These are phyloP conservation scores for Polyploca ridens DNA, from an alignment of 2,888 invertebrate species.

Conservation along the genomic window DNA sequence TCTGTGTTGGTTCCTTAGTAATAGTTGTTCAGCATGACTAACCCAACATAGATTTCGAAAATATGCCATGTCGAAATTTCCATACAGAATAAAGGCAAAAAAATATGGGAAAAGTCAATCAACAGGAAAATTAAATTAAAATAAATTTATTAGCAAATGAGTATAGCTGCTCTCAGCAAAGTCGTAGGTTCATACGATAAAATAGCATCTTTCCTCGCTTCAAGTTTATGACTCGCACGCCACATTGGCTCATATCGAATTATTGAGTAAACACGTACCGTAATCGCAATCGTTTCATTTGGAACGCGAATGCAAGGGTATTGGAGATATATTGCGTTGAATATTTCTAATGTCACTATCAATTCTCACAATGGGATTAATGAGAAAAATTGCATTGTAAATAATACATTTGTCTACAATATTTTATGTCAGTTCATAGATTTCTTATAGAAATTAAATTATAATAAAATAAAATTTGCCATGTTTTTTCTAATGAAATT, in stretches of 20 bases:
- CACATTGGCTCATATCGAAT: conserved; percentile 72
- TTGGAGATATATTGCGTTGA: conserved; percentile 66
- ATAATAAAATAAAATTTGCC: too few relatives aligned
- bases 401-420: not conserved
- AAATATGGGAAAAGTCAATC: too few relatives aligned
- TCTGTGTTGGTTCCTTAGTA: too few relatives aligned
- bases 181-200: too few relatives aligned
- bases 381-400: conserved; percentile 37
- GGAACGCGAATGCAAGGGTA: conserved; percentile 71
- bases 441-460: too few relatives aligned
- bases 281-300: conserved; percentile 78
- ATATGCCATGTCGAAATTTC: too few relatives aligned
- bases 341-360: conserved; percentile 69
- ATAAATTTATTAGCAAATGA: not conserved
- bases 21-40: too few relatives aligned
- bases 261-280: conserved; percentile 82
- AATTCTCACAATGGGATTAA: conserved; percentile 62
- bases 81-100: too few relatives aligned
- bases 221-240: conserved; percentile 34
- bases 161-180: too few relatives aligned
- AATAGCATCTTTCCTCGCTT: conserved; percentile 31
- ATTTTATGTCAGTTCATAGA: not conserved
- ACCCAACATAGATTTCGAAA: too few relatives aligned
- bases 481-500: too few relatives aligned
- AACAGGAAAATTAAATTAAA: too few relatives aligned